Conservation (phyloP, 1,140 invertebrate genomes). For the Zaprionus africanus region DNA sequence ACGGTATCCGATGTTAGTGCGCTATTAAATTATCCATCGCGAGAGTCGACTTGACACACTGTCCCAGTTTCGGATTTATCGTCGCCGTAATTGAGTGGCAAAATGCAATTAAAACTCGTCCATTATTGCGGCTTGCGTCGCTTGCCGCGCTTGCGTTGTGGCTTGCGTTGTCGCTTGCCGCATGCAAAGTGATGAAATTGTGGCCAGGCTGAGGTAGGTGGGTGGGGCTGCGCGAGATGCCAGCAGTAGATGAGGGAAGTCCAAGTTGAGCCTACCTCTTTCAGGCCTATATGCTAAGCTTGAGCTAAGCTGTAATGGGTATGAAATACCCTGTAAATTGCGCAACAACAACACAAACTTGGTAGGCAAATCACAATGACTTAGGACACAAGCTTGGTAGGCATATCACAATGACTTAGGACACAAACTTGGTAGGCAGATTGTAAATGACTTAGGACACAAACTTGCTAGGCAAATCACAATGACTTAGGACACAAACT, state of each 20-base stretch:
- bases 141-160: not conserved
- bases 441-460: not conserved
- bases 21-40: constrained; percentile 63
- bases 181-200: constrained; percentile 29
- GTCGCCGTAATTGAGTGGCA: constrained; percentile 67
- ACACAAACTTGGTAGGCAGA: not conserved
- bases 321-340: not conserved
- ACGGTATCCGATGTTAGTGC: constrained; percentile 23
- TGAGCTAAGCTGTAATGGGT: not conserved
- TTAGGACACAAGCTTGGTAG: not conserved
- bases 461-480: not conserved
- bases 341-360: not conserved
- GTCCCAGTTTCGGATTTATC: constrained; percentile 68
- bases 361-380: not conserved
- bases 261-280: not conserved
- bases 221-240: not conserved
- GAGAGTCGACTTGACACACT: constrained; percentile 68
- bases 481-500: constrained; percentile 1
- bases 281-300: not conserved
- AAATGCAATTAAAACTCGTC: constrained; percentile 72
- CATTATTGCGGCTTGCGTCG: constrained; percentile 27
- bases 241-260: not conserved
- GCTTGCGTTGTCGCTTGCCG: not conserved
- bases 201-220: not conserved
- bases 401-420: not conserved